phyloP scores from a whole-genome alignment of 2,888 invertebrate genomes.

The Tetanocera ferruginea region DNA sequence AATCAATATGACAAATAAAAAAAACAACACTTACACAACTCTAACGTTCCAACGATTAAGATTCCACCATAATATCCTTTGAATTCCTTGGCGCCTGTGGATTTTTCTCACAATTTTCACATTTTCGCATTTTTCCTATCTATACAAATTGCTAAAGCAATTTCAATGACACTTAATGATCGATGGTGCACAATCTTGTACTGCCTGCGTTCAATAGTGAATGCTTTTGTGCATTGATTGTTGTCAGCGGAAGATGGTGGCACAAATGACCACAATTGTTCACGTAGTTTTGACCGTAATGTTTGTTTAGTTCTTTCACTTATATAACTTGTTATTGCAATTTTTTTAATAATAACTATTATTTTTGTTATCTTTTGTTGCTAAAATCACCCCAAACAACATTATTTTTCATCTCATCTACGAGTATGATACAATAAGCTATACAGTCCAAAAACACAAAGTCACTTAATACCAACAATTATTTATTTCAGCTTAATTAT shows the following conservation, averaged over 20 bases:
- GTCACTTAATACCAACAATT: too few relatives aligned
- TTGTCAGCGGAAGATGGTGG: not conserved
- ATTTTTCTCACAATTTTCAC: not conserved
- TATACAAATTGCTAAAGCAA: too few relatives aligned
- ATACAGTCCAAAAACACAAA: too few relatives aligned
- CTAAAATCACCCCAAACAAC: too few relatives aligned
- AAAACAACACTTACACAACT: not conserved
- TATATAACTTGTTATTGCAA: too few relatives aligned
- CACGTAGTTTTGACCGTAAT: not conserved
- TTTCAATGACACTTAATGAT: not conserved
- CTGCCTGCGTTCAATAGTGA: not conserved
- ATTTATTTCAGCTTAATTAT: too few relatives aligned
- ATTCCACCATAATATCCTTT: conserved; percentile 18
- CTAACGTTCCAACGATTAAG: conserved; percentile 6
- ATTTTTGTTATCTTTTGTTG: too few relatives aligned
- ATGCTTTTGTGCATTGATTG: not conserved
- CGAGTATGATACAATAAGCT: too few relatives aligned
- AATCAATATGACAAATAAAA: not conserved
- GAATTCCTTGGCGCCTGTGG: not conserved
- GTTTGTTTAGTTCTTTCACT: too few relatives aligned
- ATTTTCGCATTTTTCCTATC: too few relatives aligned
- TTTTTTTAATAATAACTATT: too few relatives aligned
- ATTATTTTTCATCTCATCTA: too few relatives aligned
- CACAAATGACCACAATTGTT: not conserved
- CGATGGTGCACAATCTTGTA: not conserved